Evolutionary conservation across 2,888 invertebrate genomes (phyloP).

Genomic region (Crepidodera aurea): DNA sequence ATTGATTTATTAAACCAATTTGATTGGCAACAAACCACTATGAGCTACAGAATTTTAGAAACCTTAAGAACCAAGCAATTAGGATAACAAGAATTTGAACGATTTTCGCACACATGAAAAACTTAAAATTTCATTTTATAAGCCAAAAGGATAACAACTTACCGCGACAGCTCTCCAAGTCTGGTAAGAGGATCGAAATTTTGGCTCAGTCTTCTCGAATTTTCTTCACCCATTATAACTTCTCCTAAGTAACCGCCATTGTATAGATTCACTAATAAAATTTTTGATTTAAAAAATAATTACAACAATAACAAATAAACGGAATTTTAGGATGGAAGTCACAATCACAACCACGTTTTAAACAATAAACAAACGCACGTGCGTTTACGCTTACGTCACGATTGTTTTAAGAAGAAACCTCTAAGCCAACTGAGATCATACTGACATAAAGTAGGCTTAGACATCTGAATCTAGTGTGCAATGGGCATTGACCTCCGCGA

Average conservation of each 20-base stretch:
- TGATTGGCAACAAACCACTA: no score
- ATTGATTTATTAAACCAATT: no score
- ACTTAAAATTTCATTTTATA: no score
- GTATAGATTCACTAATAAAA: slow-evolving; percentile 16
- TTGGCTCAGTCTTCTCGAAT: slow-evolving; percentile 77
- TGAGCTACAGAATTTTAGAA: no score
- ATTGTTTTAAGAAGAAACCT: slow-evolving; percentile 22
- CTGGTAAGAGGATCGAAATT: slow-evolving; percentile 83
- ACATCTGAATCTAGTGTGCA: slow-evolving; percentile 50
- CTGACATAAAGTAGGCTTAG: slow-evolving; percentile 45
- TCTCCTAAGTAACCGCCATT: slow-evolving; percentile 46
- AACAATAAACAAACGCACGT: slow-evolving; percentile 34
- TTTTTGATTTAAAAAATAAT: slow-evolving; percentile 26
- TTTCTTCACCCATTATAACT: slow-evolving; percentile 47
- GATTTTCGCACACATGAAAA: no score
- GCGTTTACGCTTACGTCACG: slow-evolving; percentile 26
- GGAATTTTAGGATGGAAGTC: slow-evolving; percentile 44
- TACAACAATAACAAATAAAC: slow-evolving; percentile 20
- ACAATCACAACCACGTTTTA: slow-evolving; percentile 46
- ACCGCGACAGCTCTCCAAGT: slow-evolving; percentile 70
- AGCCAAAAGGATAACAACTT: no score
- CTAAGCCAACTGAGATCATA: slow-evolving; percentile 42
- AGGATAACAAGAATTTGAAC: no score
- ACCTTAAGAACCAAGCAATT: no score
- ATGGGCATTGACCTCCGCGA: slow-evolving; percentile 54